Evolutionary conservation across 2,113 vertebrate species (phyloP), one percentile per base, ranked within the genome.

Genomic region (Pimephales promelas): DNA sequence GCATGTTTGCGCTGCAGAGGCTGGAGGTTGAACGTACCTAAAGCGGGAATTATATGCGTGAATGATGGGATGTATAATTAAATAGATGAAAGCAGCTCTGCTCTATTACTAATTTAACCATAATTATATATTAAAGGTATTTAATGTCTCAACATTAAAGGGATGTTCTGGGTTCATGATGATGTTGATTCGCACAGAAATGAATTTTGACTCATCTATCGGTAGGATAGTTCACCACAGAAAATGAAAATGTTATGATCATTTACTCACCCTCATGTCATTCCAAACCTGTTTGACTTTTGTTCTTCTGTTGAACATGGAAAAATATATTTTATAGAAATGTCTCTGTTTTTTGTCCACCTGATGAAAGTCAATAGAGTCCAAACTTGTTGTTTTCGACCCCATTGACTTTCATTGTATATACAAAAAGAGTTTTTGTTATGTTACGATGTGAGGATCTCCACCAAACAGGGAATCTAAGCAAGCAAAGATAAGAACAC

Each of bases 31-130:
- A 79, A 36, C 26, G 3, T 52, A 34, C 13, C 31, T 52, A 16
- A 54, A 52, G 20, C 5, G 13, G 75, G 1, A 73, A 73, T n/a
- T 22, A 82, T 49, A 72, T 73, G 31, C 10, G n/a, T 74, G 34
- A 79, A 43, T 62, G 56, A 79, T 43, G 36, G 54, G 31, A 40
- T 78, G 6, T 26, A 40, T 79, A 61, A 79, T 79, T 62, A 40
- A 40, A 43, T n/a, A 24, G 47, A 74, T 52, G 72, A 74, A 73
- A 52, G 70, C 22, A 16, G 70, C 11, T 70, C 34, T 70, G 66
- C 66, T 40, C 66, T 70, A 70, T 70, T 72, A 74, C n/a, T 52
- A 18, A 74, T 52, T 52, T 47, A 10, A 18, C 14, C 72, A 10
- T 52, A 52, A 74, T 52, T 28, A 28, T 31, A 18, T 18, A 31